phyloP scores from a whole-genome alignment of 1,140 invertebrate species.

The Globodera rostochiensis region DNA sequence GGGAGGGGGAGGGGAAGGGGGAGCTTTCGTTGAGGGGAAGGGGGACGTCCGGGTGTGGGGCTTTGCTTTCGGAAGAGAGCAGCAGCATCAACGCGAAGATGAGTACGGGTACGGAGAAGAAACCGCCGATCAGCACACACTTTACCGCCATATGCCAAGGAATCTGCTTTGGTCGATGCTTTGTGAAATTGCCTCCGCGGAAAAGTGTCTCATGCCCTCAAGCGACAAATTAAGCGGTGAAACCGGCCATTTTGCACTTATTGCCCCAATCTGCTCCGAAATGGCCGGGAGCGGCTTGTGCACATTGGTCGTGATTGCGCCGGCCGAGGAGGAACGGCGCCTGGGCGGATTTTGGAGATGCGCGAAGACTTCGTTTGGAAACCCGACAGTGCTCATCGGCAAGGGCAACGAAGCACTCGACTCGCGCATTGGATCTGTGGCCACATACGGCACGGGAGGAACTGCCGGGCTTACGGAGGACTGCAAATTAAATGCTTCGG shows the following conservation, averaged over 20 bases:
- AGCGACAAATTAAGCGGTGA: neutral
- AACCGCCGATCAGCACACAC: slow-evolving; percentile 24
- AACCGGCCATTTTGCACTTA: neutral
- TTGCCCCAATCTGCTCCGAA: neutral
- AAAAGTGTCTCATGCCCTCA: neutral
- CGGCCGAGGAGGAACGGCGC: neutral
- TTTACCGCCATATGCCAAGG: slow-evolving; percentile 24
- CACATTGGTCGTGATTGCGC: neutral
- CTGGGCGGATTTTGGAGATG: neutral
- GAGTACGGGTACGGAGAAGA: slow-evolving; percentile 38
- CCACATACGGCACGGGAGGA: neutral
- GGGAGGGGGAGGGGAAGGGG: neutral
- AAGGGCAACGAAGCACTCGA: neutral
- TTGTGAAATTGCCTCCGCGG: neutral
- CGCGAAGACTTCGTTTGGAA: neutral
- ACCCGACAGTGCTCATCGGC: neutral
- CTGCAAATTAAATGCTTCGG: neutral
- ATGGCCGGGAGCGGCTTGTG: slow-evolving; percentile 10
- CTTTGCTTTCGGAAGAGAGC: slow-evolving; percentile 33
- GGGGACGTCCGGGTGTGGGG: neutral
- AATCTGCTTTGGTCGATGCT: neutral
- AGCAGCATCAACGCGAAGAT: slow-evolving; percentile 42
- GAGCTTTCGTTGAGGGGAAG: neutral
- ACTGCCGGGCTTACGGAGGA: neutral
- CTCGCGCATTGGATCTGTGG: neutral